These are phyloP conservation scores for Drosophila conformis DNA, from an alignment of 2,888 invertebrate species.

Conservation along the genomic window DNA sequence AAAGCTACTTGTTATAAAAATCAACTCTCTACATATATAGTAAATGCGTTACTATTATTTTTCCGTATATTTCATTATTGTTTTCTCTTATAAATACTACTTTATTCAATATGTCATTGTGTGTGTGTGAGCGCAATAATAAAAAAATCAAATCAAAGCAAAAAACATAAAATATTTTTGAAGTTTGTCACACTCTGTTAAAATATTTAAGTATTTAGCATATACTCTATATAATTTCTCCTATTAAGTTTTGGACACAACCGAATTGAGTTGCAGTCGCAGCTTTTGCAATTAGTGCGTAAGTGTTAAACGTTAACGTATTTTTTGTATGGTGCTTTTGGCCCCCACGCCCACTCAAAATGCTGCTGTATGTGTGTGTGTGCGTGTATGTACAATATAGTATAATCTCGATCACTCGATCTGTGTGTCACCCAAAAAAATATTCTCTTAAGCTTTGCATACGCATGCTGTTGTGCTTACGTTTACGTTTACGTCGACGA, in stretches of 20 bases:
- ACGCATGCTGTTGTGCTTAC: constrained; percentile 61
- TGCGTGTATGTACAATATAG: constrained; percentile 32
- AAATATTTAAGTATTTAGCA: constrained; percentile 43
- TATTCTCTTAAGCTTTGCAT: constrained; percentile 56
- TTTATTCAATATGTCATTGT: constrained; percentile 29
- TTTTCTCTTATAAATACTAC: constrained; percentile 25
- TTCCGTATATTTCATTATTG: constrained; percentile 28
- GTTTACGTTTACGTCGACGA: constrained; percentile 45
- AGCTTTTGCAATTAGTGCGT: constrained; percentile 66
- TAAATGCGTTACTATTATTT: constrained; percentile 43
- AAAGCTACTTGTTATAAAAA: constrained; percentile 45
- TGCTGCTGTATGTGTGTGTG: constrained; percentile 37
- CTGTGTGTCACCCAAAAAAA: constrained; percentile 48
- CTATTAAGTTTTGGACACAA: constrained; percentile 50
- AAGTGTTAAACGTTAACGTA: constrained; percentile 56
- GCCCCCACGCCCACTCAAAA: constrained; percentile 54
- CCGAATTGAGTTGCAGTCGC: constrained; percentile 30
- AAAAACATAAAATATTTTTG: constrained; percentile 33
- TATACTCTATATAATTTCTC: constrained; percentile 46
- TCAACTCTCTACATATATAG: constrained; percentile 41
- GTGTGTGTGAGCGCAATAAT: constrained; percentile 43
- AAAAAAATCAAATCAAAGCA: constrained; percentile 26
- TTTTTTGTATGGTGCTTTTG: constrained; percentile 60
- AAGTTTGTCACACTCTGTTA: constrained; percentile 63
- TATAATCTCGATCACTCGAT: constrained; percentile 49